Conservation (phyloP, 2,797 vertebrate species). For the Antennarius maculatus region DNA sequence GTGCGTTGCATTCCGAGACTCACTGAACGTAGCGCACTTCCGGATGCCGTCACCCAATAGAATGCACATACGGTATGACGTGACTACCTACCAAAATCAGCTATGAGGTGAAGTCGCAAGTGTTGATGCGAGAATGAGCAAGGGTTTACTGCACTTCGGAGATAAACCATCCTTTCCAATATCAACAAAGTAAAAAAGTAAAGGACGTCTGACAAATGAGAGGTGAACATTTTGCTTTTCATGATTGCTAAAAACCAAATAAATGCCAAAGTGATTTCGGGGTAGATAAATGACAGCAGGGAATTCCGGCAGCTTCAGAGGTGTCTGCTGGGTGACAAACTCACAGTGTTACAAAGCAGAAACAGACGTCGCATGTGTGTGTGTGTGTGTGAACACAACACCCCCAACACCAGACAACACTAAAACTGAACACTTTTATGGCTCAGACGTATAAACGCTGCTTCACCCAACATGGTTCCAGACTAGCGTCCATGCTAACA, state of each 20-base stretch:
- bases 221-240: constrained; percentile 20
- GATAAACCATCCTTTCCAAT: constrained; percentile 19
- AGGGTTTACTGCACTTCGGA: background rate
- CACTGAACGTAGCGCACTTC: too few species aligned
- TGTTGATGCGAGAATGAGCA: too few species aligned
- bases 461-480: constrained; percentile 23
- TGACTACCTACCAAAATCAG: too few species aligned
- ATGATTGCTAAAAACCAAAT: constrained; percentile 32
- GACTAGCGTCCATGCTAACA: constrained; percentile 30
- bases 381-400: constrained; percentile 48
- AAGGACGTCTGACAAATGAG: background rate
- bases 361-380: constrained; percentile 33
- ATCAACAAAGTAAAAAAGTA: constrained; percentile 23
- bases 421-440: constrained; percentile 44
- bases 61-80: too few species aligned
- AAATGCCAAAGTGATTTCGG: constrained; percentile 39
- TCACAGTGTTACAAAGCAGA: constrained; percentile 32
- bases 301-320: constrained; percentile 51
- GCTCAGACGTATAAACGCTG: constrained; percentile 31
- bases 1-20: too few species aligned
- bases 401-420: constrained; percentile 25
- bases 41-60: too few species aligned
- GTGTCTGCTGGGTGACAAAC: constrained; percentile 39
- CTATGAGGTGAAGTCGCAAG: too few species aligned
- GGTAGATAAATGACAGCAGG: constrained; percentile 35